Evolutionary conservation across 2,797 vertebrate genomes (phyloP), one percentile per base, ranked within the genome.

Genomic region (Parauchenoglanis ngamensis): DNA sequence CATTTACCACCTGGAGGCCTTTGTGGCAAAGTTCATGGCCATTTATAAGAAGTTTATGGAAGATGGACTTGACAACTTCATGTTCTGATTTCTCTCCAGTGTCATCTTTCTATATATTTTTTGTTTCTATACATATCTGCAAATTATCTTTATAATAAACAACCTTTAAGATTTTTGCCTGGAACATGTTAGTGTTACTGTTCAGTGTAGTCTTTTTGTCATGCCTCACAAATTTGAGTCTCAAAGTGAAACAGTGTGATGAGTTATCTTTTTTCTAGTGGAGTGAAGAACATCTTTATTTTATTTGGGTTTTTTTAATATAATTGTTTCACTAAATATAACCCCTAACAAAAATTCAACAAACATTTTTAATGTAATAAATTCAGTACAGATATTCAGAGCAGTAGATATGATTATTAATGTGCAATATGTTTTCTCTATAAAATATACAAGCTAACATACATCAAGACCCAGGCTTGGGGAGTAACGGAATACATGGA

Each of bases 41-140:
- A 93, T 98, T 86, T 99, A 99, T 93, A 99, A 99, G 95, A 98
- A 98, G 92, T 99, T 99, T 89, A 99, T 99, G 98, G 98, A 99
- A 89, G 98, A 99, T 17, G 98, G 98, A 7, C 94, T 99, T 79
- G 98, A 99, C 90, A 97, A 96, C 86, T 97, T 99, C 95, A 95
- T 98, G 94, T 99, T 99, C 89, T 99, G 93, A 97, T 57, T 40
- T 40, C 15, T 44, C 3, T 84, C 6, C 17, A 68, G 21, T 49
- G 25, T 35, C 1, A 17, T n/a, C 6, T 40, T 25, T 35, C 28
- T 28, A 7, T 23, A 46, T 63, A 65, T 44, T 13, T 46, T n/a
- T 49, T 87, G 17, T 19, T 81, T 65, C 5, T 46, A 57, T 31
- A 76, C 17, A 73, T 21, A 56, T 72, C 3, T 68, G 68, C 3